Evolutionary conservation across 2,113 vertebrate genomes (phyloP), one percentile per base, ranked within the genome.

Genomic region (Callocephalon fimbriatum): DNA sequence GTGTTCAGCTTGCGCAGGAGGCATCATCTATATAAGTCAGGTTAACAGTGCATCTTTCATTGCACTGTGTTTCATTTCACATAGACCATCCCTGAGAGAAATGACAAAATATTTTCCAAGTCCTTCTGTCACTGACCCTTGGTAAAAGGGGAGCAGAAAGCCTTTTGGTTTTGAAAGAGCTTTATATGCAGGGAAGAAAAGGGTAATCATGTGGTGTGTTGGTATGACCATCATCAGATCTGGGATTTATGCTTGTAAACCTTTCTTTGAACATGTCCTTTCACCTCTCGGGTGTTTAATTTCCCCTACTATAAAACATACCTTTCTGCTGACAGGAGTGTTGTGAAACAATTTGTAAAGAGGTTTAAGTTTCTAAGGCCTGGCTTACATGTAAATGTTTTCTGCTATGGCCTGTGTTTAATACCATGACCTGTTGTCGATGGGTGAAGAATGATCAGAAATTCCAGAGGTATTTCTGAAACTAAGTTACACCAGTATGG

Each of bases 261-360:
- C 31, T 72, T 81, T 50, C 68, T 77, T 78, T 90, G 86, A 92
- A 59, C 51, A 29, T 29, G 71, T 92, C 78, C 75, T 84, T 94
- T 96, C 9, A 42, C 95, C 85, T 83, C 47, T 78, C 0, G 32
- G 72, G 72, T 96, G 72, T 95, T 96, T 93, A 94, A 95, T 94
- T 95, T 94, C 83, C 81, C 67, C 47, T 74, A 25, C 75, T 86
- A 51, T 84, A 74, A 94, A 92, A 56, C 54, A 47, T 59, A 74
- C 23, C 17, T 78, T 84, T 88, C 75, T 75, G 68, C 67, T 92
- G 92, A 84, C 86, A 86, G 68, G 32, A 86, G 63, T 51, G 38
- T 47, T 88, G 74, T 71, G 90, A 93, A 93, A 79, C 50, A 86
- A 78, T 97, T 96, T 92, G 90, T 95, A 80, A 59, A 63, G 65